Evolutionary conservation across 2,888 invertebrate species (phyloP), one percentile per base, ranked within the genome.

Genomic region (Drosophila nr. medialis): DNA sequence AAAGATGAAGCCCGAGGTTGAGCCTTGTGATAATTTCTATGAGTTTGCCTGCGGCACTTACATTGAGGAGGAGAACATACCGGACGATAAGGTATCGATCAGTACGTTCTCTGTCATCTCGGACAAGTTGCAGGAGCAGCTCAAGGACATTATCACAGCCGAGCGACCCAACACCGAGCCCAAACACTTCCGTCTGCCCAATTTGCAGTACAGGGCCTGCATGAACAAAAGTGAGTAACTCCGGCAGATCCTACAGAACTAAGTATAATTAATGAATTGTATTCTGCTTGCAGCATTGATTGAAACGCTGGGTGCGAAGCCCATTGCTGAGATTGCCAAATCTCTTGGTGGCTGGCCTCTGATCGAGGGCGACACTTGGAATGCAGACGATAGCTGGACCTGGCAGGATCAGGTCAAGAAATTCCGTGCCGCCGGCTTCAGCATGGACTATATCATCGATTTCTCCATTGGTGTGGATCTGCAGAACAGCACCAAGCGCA

Each of bases 331-430:
- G 0, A 95, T 98, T 91, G 93, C 98, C 62, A 94, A 94, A 40
- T 94, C 95, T n/a, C 94, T 99, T 29, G 98, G 99, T 1, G 98
- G 98, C 4, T 99, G 98, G 98, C 99, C 99, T 0, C 96, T 97
- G n/a, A 93, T 98, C 42, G 96, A 96, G 77, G 97, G 96, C 0
- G 94, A 95, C 36, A 77, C 91, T 0, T 98, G 98, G 98, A 94
- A 95, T 79, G 95, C 95, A 38, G 91, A 94, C 4, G 67, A 89
- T 34, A 92, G 93, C 15, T 98, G 97, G 94, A 94, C 95, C 75
- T 98, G 98, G 98, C 96, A 95, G 83, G 94, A 96, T 79, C 96
- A 96, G 0, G 96, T 97, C 10, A 97, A 97, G 93, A 95, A 95
- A 73, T 97, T 97, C 94, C 95, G 97, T 49, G 93, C 94, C 61